Base-by-base conservation (phyloP, 1,140 invertebrate genomes). In the Euura saliciscinereae region DNA sequence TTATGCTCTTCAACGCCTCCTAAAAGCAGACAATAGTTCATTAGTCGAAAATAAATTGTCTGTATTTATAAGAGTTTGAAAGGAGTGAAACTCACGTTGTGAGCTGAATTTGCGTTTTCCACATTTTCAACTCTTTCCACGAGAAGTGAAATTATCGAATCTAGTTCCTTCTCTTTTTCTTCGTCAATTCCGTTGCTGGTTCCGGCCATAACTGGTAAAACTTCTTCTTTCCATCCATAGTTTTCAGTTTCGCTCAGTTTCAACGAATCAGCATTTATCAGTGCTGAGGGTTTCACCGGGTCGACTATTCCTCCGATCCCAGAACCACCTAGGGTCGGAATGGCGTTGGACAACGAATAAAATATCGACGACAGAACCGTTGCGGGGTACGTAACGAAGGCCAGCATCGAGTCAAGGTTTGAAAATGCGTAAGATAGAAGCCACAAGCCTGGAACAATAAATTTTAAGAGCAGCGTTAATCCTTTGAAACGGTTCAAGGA, bases 11-110 rank as follows among this genome's bases (percentile, higher is more conserved):
- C 43, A 83, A 69, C 44, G 71, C 70, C 68, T 78, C 73, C 82
- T 84, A 44, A 28, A 72, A 71, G 70, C 72, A 68, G 65, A 45
- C 71, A 70, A 68, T 6, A 46, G 46, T 45, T 45, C 45, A 42
- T 72, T 45, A 65, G 69, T 72, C n/a, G 44, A 11, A 65, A 71
- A 68, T 28, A 28, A 51, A 43, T 8, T n/a, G 43, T 8, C 71
- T 7, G 13, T 43, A 71, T 65, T 10, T 68, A 51, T 6, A 65
- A 74, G 71, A 44, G 64, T 51, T 69, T 66, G 45, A 66, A 65
- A 66, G 46, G 71, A 74, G 45, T 42, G 11, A 71, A 72, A 75
- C 79, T 81, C 77, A 86, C 85, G 68, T 69, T 75, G 66, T 83
- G 79, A 72, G 77, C 59, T 3, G 44, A 65, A 28, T 74, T 74